Evolutionary conservation across 1,140 invertebrate species (phyloP).

Genomic region (Plodia interpunctella): DNA sequence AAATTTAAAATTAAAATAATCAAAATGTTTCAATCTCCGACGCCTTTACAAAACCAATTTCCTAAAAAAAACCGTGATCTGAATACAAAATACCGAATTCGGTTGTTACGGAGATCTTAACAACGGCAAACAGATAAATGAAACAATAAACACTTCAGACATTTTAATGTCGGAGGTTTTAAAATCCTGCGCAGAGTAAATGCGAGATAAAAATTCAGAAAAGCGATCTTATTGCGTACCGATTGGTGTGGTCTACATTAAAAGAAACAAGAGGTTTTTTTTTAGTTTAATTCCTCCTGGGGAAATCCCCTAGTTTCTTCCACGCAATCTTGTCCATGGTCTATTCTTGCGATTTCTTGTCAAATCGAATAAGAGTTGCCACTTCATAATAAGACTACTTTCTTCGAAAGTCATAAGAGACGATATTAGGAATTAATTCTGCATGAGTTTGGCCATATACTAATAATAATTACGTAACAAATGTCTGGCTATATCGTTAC

Average conservation of each 20-base stretch:
- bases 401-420: no score
- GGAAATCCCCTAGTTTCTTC: no score
- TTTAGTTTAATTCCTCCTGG: no score
- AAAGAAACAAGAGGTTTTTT: no score
- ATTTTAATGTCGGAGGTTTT: constrained; percentile 17
- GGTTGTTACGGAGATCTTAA: neutral
- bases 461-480: no score
- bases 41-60: constrained; percentile 1
- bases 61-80: constrained; percentile 3
- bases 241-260: neutral
- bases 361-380: no score
- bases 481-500: no score
- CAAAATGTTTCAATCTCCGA: constrained; percentile 4
- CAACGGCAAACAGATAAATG: constrained; percentile 12
- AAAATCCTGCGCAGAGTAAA: constrained; percentile 15
- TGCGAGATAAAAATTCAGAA: constrained; percentile 21
- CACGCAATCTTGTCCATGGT: no score
- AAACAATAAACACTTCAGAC: constrained; percentile 17
- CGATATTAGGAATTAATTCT: no score
- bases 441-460: no score
- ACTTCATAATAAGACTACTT: no score
- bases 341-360: no score
- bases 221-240: constrained; percentile 12
- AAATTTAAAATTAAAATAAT: constrained; percentile 5
- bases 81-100: neutral